phyloP scores from a whole-genome alignment of 64 coral and sea anemone genomes.

The Orbicella faveolata region DNA sequence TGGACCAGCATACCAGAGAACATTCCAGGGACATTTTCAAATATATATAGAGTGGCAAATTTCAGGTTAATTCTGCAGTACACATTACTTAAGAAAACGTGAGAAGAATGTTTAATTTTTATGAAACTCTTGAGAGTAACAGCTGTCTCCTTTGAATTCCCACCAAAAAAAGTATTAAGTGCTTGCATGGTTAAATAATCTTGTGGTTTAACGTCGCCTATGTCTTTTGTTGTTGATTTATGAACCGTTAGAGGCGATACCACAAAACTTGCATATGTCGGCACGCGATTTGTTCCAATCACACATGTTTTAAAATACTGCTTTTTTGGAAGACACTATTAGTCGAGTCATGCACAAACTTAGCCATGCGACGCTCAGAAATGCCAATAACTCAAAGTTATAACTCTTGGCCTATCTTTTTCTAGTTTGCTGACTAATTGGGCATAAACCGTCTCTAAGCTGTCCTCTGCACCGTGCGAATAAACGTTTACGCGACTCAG shows the following conservation, averaged over 20 bases:
- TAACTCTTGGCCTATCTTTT: not conserved
- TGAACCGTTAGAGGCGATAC: slow-evolving; percentile 23
- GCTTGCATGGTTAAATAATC: not conserved
- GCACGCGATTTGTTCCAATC: not conserved
- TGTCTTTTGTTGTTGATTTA: slow-evolving; percentile 27
- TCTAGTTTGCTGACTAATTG: not conserved
- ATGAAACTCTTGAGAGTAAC: not conserved
- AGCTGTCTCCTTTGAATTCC: not conserved
- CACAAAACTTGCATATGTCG: not conserved
- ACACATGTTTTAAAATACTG: not conserved
- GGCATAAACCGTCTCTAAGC: not conserved
- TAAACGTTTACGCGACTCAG: not conserved
- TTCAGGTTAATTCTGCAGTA: too few species aligned
- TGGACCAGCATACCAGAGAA: too few species aligned
- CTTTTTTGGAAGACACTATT: not conserved
- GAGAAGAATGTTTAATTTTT: not conserved
- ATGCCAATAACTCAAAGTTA: not conserved
- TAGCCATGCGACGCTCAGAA: not conserved
- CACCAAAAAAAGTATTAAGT: not conserved
- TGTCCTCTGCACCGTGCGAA: not conserved
- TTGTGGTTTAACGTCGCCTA: slow-evolving; percentile 36
- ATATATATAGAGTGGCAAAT: too few species aligned
- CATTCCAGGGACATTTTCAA: too few species aligned
- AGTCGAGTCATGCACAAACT: not conserved
- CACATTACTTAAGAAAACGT: not conserved